Evolutionary conservation across 2,888 invertebrate species (phyloP), one percentile per base, ranked within the genome.

Genomic region (Epistrophe grossulariae): DNA sequence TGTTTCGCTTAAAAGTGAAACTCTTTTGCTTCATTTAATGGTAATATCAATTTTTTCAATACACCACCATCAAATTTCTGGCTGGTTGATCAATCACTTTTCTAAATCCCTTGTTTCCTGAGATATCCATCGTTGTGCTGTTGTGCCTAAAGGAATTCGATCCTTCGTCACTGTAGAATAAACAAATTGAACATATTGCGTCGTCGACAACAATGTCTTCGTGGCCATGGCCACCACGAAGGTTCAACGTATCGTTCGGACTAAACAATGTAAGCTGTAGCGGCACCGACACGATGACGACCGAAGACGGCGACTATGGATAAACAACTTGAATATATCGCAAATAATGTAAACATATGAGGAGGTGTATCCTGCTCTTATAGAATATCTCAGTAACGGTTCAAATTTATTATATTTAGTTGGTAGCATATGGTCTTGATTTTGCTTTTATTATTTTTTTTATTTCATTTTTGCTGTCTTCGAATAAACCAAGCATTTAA

Each of bases 111-210:
- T 71, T 77, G 66, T 50, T 60, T 45, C n/a, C 11, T n/a, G 35
- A 15, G 48, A 11, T n/a, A n/a, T 72, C 6, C 43, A n/a, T 62
- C 40, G n/a, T 71, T 59, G 10, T 38, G 1, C 40, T 11, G 4
- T 59, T 31, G 6, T 17, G 45, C 35, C 71, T 11, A 15, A 28
- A 50, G 76, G 79, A 87, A 82, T 85, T 78, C 45, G 85, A 85
- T 82, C 78, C 74, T 78, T 57, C 35, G 73, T 38, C 45, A 43
- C 38, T 48, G 35, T 24, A 71, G 50, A 70, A 64, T 82, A 85
- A 83, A 87, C 83, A 87, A 87, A 76, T 83, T 60, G 57, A 79
- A 76, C 87, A 87, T 45, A 83, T 83, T 87, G 83, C 83, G 70
- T 66, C 78, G 8, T n/a, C 28, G n/a, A n/a, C n/a, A n/a, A n/a